Conservation (phyloP, 2,113 vertebrate genomes). For the Hydrolagus affinis region DNA sequence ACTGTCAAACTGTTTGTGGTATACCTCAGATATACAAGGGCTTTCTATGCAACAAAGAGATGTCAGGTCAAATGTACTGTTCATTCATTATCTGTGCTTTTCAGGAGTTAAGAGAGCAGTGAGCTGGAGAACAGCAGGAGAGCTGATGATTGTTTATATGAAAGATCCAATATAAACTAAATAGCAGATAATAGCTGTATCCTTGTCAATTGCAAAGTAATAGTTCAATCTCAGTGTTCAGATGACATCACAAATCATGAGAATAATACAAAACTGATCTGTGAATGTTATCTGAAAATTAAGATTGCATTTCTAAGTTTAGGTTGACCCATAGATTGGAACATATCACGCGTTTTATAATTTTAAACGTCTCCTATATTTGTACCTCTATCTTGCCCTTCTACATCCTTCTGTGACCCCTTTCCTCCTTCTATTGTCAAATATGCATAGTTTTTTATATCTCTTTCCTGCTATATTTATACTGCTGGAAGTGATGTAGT, state of each 20-base stretch:
- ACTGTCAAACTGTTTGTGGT: too few species aligned
- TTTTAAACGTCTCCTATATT: not conserved
- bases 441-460: not conserved
- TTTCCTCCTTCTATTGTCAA: not conserved
- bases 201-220: constrained; percentile 3
- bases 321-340: not conserved
- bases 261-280: not conserved
- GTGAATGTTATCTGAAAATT: constrained; percentile 6
- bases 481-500: too few species aligned
- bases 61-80: not conserved
- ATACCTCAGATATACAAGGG: not conserved
- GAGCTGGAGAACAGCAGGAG: not conserved
- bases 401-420: too few species aligned
- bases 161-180: constrained; percentile 7
- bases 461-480: not conserved
- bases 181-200: constrained; percentile 11
- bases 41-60: too few species aligned
- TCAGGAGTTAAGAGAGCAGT: too few species aligned
- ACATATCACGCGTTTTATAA: not conserved
- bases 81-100: not conserved
- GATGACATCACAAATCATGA: constrained; percentile 23
- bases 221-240: constrained; percentile 7
- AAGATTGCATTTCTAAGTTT: not conserved
- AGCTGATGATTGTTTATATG: not conserved
- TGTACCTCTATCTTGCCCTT: not conserved